Percentiles rank a stretch among this genome's conserved stretches.
Conservation (phyloP, 2,797 vertebrate genomes). For the Eulemur albifrons region DNA sequence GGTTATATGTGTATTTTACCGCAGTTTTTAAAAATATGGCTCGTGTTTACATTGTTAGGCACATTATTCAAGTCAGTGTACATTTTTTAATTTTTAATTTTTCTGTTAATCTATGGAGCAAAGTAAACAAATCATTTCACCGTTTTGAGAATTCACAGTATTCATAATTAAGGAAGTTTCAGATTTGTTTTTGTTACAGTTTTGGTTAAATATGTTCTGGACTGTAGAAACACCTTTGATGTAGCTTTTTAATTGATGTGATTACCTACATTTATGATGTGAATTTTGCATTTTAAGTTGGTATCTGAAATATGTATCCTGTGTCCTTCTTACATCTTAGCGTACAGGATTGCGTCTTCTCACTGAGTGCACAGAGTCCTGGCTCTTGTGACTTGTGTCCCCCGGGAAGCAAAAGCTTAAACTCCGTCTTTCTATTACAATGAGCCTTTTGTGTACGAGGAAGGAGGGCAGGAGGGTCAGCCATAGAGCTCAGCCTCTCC, state of each 20-base stretch:
- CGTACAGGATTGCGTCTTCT: neutral
- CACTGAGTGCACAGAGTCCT: neutral
- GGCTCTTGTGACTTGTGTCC: neutral
- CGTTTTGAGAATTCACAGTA: constrained; percentile 7
- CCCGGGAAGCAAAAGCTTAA: neutral
- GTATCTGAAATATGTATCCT: neutral
- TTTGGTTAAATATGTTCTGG: constrained; percentile 3
- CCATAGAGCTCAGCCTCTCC: neutral
- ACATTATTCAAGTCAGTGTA: neutral
- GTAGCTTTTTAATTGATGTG: neutral
- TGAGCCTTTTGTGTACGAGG: neutral
- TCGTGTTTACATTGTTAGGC: neutral
- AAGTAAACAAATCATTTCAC: neutral
- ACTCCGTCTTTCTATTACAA: neutral
- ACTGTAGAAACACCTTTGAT: neutral
- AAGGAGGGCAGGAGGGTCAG: neutral
- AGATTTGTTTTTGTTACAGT: constrained; percentile 21
- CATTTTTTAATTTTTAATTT: constrained; percentile 33
- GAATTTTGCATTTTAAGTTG: neutral
- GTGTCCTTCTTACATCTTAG: neutral
- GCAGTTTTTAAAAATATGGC: neutral
- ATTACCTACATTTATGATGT: neutral
- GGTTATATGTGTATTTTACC: neutral
- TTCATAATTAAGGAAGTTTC: neutral
- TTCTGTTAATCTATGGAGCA: neutral